Conservation (phyloP, 2,797 vertebrate species). For the Gymnopithys bicolor region DNA sequence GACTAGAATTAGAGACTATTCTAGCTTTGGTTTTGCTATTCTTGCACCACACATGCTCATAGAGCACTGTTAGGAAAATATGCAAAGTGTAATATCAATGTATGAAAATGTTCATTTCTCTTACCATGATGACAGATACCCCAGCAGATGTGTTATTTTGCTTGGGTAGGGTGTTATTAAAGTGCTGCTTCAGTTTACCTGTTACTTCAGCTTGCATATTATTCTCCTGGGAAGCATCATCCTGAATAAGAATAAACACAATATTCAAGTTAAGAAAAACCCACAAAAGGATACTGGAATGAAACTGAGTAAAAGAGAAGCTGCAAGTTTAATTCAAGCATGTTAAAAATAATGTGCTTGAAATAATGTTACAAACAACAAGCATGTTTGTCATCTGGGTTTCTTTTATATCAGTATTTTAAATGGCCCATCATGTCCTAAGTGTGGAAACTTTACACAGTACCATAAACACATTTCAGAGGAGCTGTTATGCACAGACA, state of each 20-base stretch:
- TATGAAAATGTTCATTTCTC: conserved; percentile 45
- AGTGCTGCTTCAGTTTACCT: conserved; percentile 97
- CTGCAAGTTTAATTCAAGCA: background rate
- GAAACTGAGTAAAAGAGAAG: background rate
- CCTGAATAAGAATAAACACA: conserved; percentile 74
- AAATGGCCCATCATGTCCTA: background rate
- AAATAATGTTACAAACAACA: background rate
- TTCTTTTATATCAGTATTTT: background rate
- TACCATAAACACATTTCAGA: background rate
- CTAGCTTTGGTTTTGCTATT: conserved; percentile 48
- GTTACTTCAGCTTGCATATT: conserved; percentile 96
- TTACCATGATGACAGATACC: conserved; percentile 96
- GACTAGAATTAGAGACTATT: background rate
- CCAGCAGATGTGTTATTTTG: conserved; percentile 88
- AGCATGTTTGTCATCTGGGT: background rate
- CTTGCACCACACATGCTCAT: conserved; percentile 30
- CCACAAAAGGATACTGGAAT: rapidly evolving
- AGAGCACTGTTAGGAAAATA: conserved; percentile 26
- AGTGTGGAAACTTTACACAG: background rate
- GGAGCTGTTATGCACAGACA: background rate
- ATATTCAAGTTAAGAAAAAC: background rate
- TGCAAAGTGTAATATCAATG: background rate
- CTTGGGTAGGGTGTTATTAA: conserved; percentile 88
- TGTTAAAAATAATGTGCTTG: background rate
- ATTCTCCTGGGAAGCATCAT: conserved; percentile 87